Conservation (phyloP, 2,113 vertebrate species). For the Benitochromis conjunctus region DNA sequence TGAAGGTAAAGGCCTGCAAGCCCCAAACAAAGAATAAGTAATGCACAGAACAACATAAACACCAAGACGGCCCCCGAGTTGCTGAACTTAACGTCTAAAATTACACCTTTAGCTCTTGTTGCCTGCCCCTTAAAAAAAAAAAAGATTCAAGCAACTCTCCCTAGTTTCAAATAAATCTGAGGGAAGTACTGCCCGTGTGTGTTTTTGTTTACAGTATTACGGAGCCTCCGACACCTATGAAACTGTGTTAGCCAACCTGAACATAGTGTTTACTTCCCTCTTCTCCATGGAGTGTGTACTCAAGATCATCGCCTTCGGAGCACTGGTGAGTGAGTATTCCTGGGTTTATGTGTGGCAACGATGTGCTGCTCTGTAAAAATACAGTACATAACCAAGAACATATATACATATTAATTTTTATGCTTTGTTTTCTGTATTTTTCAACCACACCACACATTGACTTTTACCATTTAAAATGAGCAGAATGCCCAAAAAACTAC, state of each 20-base stretch:
- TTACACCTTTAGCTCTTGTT: background rate
- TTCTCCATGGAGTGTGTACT: conserved; percentile 95
- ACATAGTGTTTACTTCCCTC: conserved; percentile 96
- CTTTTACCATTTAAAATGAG: background rate
- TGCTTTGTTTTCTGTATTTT: background rate
- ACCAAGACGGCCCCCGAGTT: background rate
- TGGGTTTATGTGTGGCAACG: background rate
- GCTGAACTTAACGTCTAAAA: background rate
- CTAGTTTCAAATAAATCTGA: background rate
- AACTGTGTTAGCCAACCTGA: conserved; percentile 86
- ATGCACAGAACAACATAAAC: background rate
- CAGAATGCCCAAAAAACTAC: background rate
- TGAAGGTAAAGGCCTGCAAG: conserved; percentile 80
- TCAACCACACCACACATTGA: background rate
- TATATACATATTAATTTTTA: background rate
- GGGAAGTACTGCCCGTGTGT: background rate
- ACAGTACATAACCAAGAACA: background rate
- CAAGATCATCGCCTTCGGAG: conserved; percentile 96
- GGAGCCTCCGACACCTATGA: conserved; percentile 81
- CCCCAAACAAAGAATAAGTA: background rate
- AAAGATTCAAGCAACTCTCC: background rate
- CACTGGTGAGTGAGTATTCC: conserved; percentile 77
- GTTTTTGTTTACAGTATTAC: conserved; percentile 68
- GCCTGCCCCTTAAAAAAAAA: background rate
- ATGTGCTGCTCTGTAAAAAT: background rate